Evolutionary conservation across 1,140 invertebrate species (phyloP).

Genomic region (Thaumetopoea pityocampa): DNA sequence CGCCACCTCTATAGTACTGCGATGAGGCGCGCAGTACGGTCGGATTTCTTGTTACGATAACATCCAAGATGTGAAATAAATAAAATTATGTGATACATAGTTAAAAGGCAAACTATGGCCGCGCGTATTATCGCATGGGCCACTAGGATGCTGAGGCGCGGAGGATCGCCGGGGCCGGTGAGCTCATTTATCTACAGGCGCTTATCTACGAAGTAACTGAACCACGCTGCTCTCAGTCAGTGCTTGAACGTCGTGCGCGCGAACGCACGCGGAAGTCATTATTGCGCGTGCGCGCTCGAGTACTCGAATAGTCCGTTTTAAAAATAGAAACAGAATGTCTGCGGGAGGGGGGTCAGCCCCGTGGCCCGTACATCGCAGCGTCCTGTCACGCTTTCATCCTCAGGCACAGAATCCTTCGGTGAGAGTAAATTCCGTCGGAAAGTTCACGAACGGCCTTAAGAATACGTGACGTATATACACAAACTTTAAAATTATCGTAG

Average conservation of each 20-base stretch:
- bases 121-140: constrained; percentile 58
- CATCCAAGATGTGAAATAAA: constrained; percentile 28
- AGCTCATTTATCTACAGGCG: constrained; percentile 62
- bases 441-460: constrained; percentile 39
- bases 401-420: constrained; percentile 67
- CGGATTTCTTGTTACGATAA: constrained; percentile 49
- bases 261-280: constrained; percentile 68
- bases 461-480: constrained; percentile 53
- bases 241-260: constrained; percentile 64
- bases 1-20: constrained; percentile 36
- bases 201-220: constrained; percentile 54
- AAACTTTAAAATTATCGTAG: constrained; percentile 61
- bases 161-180: constrained; percentile 68
- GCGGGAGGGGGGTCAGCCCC: constrained; percentile 78
- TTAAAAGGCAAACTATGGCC: constrained; percentile 31
- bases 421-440: constrained; percentile 45
- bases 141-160: constrained; percentile 55
- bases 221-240: constrained; percentile 57
- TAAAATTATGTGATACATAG: constrained; percentile 20
- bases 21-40: constrained; percentile 47
- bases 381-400: constrained; percentile 74
- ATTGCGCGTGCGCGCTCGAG: constrained; percentile 62
- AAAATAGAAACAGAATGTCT: constrained; percentile 70
- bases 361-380: constrained; percentile 81
- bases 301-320: constrained; percentile 67